Evolutionary conservation across 2,888 invertebrate genomes (phyloP), one percentile per base, ranked within the genome.

Genomic region (Ophonus ardosiacus): DNA sequence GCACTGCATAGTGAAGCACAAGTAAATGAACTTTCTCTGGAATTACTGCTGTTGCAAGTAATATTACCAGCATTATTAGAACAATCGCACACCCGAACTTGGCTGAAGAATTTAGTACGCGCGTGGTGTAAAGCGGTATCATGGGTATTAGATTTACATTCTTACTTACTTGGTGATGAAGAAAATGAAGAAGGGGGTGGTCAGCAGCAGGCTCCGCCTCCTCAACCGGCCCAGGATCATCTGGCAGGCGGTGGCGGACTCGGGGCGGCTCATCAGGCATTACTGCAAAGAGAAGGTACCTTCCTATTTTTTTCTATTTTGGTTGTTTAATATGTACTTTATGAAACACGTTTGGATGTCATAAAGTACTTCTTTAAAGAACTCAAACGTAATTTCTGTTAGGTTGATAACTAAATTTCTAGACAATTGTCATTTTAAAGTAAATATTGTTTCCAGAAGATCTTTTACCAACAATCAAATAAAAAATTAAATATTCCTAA

Each of bases 61-160:
- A 97, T 99, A 79, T 93, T 99, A 82, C 99, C 99, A 0, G 98
- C 99, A 0, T 92, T 99, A 59, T 92, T 99, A 85, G 99, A 99
- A 90, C 99, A 99, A 91, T 97, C 98, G 0, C 98, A 99, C 90
- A 98, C 98, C 0, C 94, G 98, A 7, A 96, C 96, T 7, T 98
- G 99, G 98, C 92, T 99, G 86, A 98, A 99, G 91, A 95, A 95
- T n/a, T 92, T 97, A 8, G 95, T 99, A 0, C 94, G 96, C 7
- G 93, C 95, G 83, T 98, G 98, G 98, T 98, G 98, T 90, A 93
- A 94, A 24, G 94, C 94, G 6, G 96, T 97, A 0, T 96, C 98
- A 0, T 97, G 97, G 93, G 89, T 96, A 21, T 92, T 99, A 2
- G 97, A 97, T 84, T 94, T 98, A 8, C 95, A 97, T 86, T 98